These are phyloP conservation scores for Caenorhabditis macrosperma DNA, from an alignment of 2,888 invertebrate species.

Conservation along the genomic window DNA sequence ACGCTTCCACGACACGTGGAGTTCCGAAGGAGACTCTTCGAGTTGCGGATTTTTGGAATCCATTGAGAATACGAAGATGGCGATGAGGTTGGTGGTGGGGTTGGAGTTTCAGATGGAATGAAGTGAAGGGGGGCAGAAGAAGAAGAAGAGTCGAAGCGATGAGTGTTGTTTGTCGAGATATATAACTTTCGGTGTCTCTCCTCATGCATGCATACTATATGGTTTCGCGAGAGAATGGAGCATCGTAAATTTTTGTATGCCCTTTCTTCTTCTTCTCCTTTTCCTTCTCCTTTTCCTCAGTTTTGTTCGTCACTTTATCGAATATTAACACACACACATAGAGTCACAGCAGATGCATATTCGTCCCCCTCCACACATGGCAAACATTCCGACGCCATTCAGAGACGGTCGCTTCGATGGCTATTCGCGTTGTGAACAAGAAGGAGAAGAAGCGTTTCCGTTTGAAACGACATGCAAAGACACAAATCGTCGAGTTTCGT, in stretches of 20 bases:
- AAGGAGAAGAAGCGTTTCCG: neutral
- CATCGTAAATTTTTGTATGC: slow-evolving; percentile 18
- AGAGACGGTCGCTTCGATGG: too few species aligned
- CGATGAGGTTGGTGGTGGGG: neutral
- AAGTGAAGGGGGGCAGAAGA: neutral
- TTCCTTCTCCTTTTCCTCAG: slow-evolving; percentile 2
- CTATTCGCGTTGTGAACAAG: too few species aligned
- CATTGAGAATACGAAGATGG: neutral
- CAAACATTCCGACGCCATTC: neutral
- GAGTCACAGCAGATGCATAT: too few species aligned
- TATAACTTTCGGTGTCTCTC: slow-evolving; percentile 24
- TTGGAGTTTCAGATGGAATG: neutral
- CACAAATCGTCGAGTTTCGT: too few species aligned
- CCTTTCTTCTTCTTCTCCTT: slow-evolving; percentile 10
- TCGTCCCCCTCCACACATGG: neutral
- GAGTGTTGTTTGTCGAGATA: slow-evolving; percentile 46
- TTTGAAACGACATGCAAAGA: neutral
- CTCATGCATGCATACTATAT: slow-evolving; percentile 37
- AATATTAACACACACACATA: slow-evolving; percentile 4
- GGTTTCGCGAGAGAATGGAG: slow-evolving; percentile 7
- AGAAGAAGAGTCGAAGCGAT: neutral
- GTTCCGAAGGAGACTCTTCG: slow-evolving; percentile 8
- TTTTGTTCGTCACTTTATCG: slow-evolving; percentile 1
- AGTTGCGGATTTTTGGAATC: neutral
- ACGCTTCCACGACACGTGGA: neutral